phyloP scores from a whole-genome alignment of 2,797 vertebrate genomes.

The Trichosurus vulpecula region DNA sequence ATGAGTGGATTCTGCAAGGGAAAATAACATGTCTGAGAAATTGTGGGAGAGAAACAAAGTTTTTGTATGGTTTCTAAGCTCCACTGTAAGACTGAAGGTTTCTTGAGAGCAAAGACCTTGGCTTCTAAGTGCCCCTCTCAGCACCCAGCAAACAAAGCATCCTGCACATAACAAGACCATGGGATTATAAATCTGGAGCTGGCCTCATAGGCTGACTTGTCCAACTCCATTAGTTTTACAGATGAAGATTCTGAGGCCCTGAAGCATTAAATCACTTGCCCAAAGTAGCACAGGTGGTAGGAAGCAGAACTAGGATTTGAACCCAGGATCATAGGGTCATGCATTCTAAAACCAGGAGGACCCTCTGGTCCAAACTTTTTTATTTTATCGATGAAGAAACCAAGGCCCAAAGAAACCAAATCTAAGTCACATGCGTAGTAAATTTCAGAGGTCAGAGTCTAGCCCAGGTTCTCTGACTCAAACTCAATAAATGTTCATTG shows the following conservation, averaged over 20 bases:
- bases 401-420: background rate
- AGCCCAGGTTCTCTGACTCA: background rate
- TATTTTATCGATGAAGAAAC: background rate
- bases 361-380: background rate
- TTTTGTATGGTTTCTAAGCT: constrained; percentile 54
- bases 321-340: background rate
- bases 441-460: background rate
- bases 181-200: background rate
- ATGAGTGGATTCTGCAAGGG: constrained; percentile 67
- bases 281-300: background rate
- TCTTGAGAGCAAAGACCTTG: background rate
- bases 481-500: background rate
- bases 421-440: background rate
- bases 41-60: constrained; percentile 25
- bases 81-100: background rate
- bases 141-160: background rate
- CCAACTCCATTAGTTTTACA: background rate
- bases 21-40: constrained; percentile 64
- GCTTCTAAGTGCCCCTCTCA: background rate
- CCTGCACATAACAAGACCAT: background rate
- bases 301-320: background rate
- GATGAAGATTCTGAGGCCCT: background rate
- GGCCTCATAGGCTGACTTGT: background rate
- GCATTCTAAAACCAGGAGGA: background rate
- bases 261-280: background rate